Evolutionary conservation across 2,888 invertebrate genomes (phyloP).

Genomic region (Mythimna ferrago): DNA sequence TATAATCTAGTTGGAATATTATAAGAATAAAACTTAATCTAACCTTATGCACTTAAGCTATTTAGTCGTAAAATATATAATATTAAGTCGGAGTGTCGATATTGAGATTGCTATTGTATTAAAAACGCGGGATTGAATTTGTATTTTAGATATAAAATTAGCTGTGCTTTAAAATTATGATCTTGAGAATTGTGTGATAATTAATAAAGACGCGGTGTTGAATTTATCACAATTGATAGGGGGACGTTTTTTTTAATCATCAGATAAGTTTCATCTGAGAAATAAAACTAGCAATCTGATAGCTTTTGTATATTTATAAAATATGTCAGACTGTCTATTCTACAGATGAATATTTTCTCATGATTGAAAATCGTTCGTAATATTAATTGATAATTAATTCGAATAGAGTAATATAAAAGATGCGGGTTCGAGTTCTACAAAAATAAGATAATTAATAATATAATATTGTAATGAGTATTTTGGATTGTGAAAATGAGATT

Average conservation of each 20-base stretch:
- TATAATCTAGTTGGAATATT: background rate
- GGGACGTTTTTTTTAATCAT: too few relatives aligned
- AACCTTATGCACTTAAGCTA: background rate
- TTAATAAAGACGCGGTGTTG: too few relatives aligned
- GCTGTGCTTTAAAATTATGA: background rate
- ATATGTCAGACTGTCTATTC: background rate
- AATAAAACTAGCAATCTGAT: background rate
- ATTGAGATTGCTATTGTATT: background rate
- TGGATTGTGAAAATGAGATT: slow-evolving; percentile 3
- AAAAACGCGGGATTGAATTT: background rate
- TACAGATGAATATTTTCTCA: background rate
- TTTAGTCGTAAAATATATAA: background rate
- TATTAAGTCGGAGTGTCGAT: background rate
- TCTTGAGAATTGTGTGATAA: background rate
- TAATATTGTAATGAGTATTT: background rate
- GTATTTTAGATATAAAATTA: background rate
- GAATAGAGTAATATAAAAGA: background rate
- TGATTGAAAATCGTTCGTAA: background rate
- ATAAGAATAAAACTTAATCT: background rate
- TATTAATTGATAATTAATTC: background rate
- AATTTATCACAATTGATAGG: too few relatives aligned
- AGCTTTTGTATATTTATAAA: background rate
- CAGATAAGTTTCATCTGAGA: too few relatives aligned
- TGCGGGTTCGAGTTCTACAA: background rate
- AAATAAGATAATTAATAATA: background rate